Evolutionary conservation across 2,797 vertebrate genomes (phyloP), one percentile per base, ranked within the genome.

Genomic region (Thamnophis elegans): DNA sequence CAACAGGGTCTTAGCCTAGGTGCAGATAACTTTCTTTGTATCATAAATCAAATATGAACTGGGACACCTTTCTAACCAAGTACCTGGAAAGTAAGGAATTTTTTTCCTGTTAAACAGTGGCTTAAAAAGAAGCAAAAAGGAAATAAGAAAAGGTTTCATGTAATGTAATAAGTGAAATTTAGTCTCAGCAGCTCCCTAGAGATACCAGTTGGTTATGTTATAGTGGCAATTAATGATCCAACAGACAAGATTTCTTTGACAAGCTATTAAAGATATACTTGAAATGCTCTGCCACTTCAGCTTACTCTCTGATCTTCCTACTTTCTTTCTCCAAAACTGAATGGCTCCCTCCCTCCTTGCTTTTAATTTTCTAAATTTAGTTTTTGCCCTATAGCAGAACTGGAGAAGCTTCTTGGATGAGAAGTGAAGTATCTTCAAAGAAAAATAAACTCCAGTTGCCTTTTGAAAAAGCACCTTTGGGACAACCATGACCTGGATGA

Each of bases 21-120:
- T 90, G 18, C 22, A 32, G 28, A 18, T 22, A 92, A 51, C 42
- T 90, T 93, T 78, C 22, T 89, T 91, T 91, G 90, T 62, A 56
- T 53, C n/a, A 47, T 85, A 36, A 89, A 92, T 65, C 56, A 60
- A 36, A 54, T 82, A 36, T 87, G n/a, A 65, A 85, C 12, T 56
- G 13, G n/a, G 42, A 53, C 32, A 55, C 26, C 25, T 16, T 89
- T 18, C n/a, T 85, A 56, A 65, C 22, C 11, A 14, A 73, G 18
- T 58, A 25, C 20, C 59, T 32, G 5, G 28, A 26, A 73, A 87
- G 5, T 18, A 36, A 56, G 28, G 8, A 56, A 2, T 58, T 54
- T 51, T 60, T 82, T 26, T 26, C 4, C 5, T 42, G 12, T 62
- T 82, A 92, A 89, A 78, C 20, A 89, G 10, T 6, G 53, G 26